Conservation (phyloP, 2,888 invertebrate species). For the Acanthacorydalis orientalis region DNA sequence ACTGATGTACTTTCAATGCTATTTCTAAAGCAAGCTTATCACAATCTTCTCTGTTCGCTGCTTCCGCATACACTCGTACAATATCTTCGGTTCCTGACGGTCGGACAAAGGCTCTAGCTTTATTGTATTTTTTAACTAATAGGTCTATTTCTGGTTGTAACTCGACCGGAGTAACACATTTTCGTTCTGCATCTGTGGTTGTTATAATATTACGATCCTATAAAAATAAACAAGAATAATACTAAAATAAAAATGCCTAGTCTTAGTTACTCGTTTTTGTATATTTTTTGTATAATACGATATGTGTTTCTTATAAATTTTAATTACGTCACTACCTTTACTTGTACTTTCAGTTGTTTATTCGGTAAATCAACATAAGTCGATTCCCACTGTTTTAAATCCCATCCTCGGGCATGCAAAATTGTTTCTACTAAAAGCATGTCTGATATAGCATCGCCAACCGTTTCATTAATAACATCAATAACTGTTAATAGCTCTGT, state of each 20-base stretch:
- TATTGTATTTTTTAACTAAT: conserved; percentile 46
- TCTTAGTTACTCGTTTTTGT: not conserved
- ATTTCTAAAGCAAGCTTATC: conserved; percentile 54
- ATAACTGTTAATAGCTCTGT: conserved; percentile 48
- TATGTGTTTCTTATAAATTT: not conserved
- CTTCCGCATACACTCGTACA: conserved; percentile 92
- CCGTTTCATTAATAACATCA: conserved; percentile 82
- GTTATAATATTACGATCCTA: conserved; percentile 69
- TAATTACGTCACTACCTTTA: conserved; percentile 34
- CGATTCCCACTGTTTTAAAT: conserved; percentile 59
- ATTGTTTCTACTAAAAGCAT: conserved; percentile 87
- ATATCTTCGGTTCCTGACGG: conserved; percentile 97
- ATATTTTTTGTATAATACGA: not conserved
- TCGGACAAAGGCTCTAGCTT: conserved; percentile 77
- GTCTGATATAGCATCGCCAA: conserved; percentile 95
- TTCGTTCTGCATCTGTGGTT: conserved; percentile 77
- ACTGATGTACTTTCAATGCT: conserved; percentile 51
- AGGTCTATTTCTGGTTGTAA: conserved; percentile 67
- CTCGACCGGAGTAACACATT: conserved; percentile 62
- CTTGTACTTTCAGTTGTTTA: conserved; percentile 71
- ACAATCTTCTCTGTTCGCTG: conserved; percentile 47
- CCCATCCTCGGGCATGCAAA: conserved; percentile 65
- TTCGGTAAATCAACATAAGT: conserved; percentile 80
- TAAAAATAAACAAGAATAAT: conserved; percentile 10
- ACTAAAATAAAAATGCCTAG: not conserved